Conservation (phyloP, 2,888 invertebrate genomes). For the Flexamia atlantica region DNA sequence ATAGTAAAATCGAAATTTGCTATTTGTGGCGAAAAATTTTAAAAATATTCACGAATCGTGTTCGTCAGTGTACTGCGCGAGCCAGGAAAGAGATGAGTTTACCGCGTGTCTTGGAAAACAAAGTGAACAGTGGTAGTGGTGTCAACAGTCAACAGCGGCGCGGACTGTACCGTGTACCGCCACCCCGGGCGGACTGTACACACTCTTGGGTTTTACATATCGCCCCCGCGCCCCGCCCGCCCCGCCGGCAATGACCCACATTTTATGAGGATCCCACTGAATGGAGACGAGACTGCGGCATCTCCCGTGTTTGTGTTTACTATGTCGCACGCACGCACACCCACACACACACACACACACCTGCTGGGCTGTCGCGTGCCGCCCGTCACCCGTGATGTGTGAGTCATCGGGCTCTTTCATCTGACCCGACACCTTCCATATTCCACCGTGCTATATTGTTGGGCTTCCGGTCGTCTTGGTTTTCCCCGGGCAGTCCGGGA, state of each 20-base stretch:
- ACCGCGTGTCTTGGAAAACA: too few relatives aligned
- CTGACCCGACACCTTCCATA: not conserved
- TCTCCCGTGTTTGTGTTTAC: slow-evolving; percentile 20
- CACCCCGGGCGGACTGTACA: slow-evolving; percentile 59
- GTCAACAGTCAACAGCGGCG: not conserved
- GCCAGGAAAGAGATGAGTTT: too few relatives aligned
- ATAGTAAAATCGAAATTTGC: too few relatives aligned
- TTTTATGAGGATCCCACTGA: slow-evolving; percentile 62
- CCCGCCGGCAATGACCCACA: slow-evolving; percentile 61
- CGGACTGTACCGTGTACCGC: slow-evolving; percentile 55
- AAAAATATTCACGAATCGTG: too few relatives aligned
- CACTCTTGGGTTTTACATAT: slow-evolving; percentile 64
- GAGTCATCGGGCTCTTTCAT: not conserved
- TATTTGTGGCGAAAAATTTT: too few relatives aligned
- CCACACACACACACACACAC: slow-evolving; percentile 10
- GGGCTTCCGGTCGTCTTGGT: too few relatives aligned
- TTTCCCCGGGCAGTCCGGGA: too few relatives aligned
- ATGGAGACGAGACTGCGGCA: slow-evolving; percentile 49
- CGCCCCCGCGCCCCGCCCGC: slow-evolving; percentile 47
- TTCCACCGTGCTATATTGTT: too few relatives aligned
- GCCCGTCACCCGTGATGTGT: not conserved
- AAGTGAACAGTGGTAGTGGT: not conserved
- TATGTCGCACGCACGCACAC: slow-evolving; percentile 4
- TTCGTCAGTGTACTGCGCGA: too few relatives aligned
- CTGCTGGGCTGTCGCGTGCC: slow-evolving; percentile 39